A percentile compares a stretch with the other conserved stretches of the same genome.
These are phyloP conservation scores for Agrotis puta DNA, from an alignment of 2,888 invertebrate genomes.

Conservation along the genomic window DNA sequence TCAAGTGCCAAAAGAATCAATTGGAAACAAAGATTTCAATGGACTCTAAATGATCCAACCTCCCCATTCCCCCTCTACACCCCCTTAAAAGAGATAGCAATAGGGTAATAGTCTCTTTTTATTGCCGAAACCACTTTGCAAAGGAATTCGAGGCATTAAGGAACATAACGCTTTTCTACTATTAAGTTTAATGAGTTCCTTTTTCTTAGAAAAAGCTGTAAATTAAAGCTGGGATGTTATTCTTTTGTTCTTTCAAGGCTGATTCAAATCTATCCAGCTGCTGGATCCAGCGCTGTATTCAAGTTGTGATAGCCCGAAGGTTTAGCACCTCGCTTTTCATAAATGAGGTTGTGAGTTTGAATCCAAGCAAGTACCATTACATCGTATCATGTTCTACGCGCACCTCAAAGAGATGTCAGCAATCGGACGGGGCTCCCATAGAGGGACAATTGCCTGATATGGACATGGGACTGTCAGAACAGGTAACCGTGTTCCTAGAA, in stretches of 20 bases:
- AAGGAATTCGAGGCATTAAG: constrained; percentile 65
- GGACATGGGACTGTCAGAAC: too few species aligned
- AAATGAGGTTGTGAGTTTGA: too few species aligned
- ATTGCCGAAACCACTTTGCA: constrained; percentile 74
- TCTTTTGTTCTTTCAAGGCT: constrained; percentile 6
- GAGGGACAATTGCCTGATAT: too few species aligned
- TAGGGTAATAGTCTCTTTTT: constrained; percentile 70
- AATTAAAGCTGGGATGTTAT: constrained; percentile 25
- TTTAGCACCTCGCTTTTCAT: too few species aligned
- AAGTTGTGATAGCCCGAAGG: too few species aligned
- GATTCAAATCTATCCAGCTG: too few species aligned
- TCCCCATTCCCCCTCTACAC: not conserved
- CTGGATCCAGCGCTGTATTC: too few species aligned
- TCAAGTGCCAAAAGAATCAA: not conserved
- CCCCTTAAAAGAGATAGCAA: constrained; percentile 55
- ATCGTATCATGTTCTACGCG: too few species aligned
- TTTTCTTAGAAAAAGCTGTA: constrained; percentile 25
- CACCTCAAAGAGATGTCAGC: too few species aligned
- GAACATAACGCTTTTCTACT: constrained; percentile 38
- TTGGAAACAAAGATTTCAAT: not conserved
- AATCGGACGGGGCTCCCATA: too few species aligned
- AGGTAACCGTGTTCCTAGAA: too few species aligned
- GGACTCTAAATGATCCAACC: constrained; percentile 14
- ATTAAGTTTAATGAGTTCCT: constrained; percentile 50
- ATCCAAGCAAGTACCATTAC: too few species aligned